A percentile compares a stretch with the other conserved stretches of the same genome.
Evolutionary conservation across 2,888 invertebrate species (phyloP).

Genomic region (Charanyca ferruginea): DNA sequence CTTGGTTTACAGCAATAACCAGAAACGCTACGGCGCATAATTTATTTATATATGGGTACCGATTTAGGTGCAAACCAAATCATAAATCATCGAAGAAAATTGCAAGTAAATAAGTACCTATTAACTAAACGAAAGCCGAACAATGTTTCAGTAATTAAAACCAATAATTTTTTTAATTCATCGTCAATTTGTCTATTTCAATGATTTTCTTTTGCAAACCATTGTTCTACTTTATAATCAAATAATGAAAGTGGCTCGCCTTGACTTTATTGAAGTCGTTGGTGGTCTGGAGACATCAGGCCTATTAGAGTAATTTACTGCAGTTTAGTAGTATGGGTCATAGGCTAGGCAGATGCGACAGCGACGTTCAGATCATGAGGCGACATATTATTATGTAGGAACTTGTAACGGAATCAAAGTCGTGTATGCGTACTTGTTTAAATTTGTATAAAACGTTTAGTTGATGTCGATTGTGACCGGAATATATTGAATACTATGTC

Average conservation of each 20-base stretch:
- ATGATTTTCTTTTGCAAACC: conserved; percentile 5
- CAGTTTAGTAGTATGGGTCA: conserved; percentile 51
- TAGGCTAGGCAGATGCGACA: conserved; percentile 52
- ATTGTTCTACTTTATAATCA: conserved; percentile 38
- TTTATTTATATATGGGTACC: too few relatives aligned
- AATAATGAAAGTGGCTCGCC: conserved; percentile 54
- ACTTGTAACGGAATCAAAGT: conserved; percentile 8
- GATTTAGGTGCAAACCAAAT: not conserved
- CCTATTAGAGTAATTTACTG: conserved; percentile 56
- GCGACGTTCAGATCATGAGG: conserved; percentile 20
- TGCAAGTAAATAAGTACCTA: not conserved
- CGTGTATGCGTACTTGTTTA: not conserved
- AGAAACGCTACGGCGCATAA: not conserved
- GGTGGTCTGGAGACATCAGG: conserved; percentile 23
- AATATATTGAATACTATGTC: too few relatives aligned
- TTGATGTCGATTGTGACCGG: too few relatives aligned
- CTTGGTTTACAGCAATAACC: not conserved
- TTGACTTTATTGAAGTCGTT: conserved; percentile 39
- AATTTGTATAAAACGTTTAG: not conserved
- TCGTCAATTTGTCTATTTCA: conserved; percentile 22
- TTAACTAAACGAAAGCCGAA: not conserved
- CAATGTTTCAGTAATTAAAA: conserved; percentile 15
- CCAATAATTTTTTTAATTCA: conserved; percentile 7
- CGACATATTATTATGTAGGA: not conserved
- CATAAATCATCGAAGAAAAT: conserved; percentile 8